Evolutionary conservation across 1,140 invertebrate species (phyloP).

Genomic region (Caenorhabditis tropicalis): DNA sequence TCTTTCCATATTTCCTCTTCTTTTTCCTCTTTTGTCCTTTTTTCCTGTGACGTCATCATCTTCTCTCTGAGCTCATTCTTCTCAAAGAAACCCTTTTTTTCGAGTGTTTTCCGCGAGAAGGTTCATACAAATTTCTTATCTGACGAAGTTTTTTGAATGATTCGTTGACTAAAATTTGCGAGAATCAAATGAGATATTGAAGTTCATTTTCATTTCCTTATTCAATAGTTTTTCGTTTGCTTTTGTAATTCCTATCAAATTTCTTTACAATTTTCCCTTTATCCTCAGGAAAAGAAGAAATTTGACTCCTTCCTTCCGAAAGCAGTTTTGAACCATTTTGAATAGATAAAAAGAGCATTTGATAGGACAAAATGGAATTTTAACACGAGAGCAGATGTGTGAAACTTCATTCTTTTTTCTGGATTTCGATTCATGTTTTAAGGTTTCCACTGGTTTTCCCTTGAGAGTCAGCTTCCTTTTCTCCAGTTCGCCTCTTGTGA

Average conservation of each 20-base stretch:
- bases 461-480: neutral
- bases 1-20: neutral
- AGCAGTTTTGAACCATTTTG: too few species aligned
- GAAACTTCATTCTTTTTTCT: too few species aligned
- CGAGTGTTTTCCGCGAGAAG: neutral
- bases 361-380: too few species aligned
- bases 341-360: too few species aligned
- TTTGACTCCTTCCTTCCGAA: constrained; percentile 16
- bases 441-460: neutral
- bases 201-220: too few species aligned
- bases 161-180: too few species aligned
- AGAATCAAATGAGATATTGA: too few species aligned
- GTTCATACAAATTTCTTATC: neutral
- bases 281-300: constrained; percentile 3
- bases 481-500: neutral
- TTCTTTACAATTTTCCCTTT: neutral
- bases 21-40: constrained; percentile 5
- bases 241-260: constrained; percentile 20
- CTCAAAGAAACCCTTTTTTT: neutral
- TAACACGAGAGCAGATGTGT: too few species aligned
- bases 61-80: neutral
- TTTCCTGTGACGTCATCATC: constrained; percentile 11
- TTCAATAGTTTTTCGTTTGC: too few species aligned
- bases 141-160: too few species aligned
- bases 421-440: neutral